Base-by-base conservation (phyloP, 2,113 vertebrate species). In the Sceloporus tristichus region DNA sequence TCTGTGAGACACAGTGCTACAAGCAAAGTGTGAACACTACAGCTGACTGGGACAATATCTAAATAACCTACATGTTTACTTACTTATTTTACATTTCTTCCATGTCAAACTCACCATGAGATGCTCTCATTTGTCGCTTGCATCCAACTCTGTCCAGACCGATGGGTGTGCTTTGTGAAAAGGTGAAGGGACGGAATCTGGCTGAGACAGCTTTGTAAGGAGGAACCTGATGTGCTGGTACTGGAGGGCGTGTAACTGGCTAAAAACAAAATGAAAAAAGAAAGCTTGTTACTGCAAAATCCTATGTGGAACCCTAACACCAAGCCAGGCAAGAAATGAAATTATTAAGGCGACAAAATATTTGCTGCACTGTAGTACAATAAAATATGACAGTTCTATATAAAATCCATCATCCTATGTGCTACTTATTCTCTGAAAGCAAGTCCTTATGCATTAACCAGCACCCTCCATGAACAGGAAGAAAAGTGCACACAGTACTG, bases 111-210 rank as follows among this genome's bases (percentile, higher is more conserved):
- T 98, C 95, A 99, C 98, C 95, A 0, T 98, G 98, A 88, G 98
- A 98, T 23, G 98, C 94, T 96, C 98, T 96, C 93, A 97, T 96
- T 90, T 97, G 97, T 88, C 83, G 96, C 84, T 96, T 96, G 18
- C 98, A 96, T 38, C 98, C 98, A 75, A 99, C 97, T 0, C 98
- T 97, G 94, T 99, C 98, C 94, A 99, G 96, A 38, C 98, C 98
- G 0, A 99, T 99, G 59, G 99, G 99, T 74, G 98, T 99, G 94
- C 98, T 99, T 93, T 98, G 99, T 79, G 99, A 99, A 74, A 99
- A 96, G 77, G 97, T 90, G 83, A 97, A 97, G 0, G 99, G 98
- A 4, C 98, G 97, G 87, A 98, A 97, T 65, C 98, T 96, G 93
- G 98, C 98, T 0, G 98, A 99, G 80, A 99, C 98, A 0, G 97